These are phyloP conservation scores for Paraplagusia blochii DNA, from an alignment of 2,113 vertebrate genomes.

Conservation along the genomic window DNA sequence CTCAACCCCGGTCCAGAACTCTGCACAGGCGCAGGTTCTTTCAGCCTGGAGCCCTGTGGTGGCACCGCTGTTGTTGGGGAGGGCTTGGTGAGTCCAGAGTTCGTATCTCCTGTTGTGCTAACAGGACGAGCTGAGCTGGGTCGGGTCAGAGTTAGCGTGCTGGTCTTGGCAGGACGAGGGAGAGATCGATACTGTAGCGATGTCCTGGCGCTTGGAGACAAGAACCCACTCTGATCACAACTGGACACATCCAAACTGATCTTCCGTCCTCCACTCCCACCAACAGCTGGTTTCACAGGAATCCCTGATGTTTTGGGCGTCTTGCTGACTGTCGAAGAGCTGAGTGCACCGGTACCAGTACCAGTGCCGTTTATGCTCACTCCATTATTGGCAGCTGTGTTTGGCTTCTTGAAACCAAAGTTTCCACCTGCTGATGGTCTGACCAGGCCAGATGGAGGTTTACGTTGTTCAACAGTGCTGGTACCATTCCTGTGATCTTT, in stretches of 20 bases:
- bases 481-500: conserved; percentile 79
- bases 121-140: conserved; percentile 78
- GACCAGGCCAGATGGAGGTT: conserved; percentile 87
- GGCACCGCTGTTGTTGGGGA: conserved; percentile 14
- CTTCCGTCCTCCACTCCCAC: conserved; percentile 78
- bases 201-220: conserved; percentile 86
- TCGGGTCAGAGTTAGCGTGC: conserved; percentile 86
- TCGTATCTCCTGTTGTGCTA: conserved; percentile 86
- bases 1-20: conserved; percentile 55
- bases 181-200: conserved; percentile 95
- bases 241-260: conserved; percentile 90
- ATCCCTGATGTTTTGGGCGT: conserved; percentile 88
- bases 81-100: conserved; percentile 80
- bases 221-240: conserved; percentile 82
- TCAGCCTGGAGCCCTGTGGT: conserved; percentile 57
- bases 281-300: conserved; percentile 84
- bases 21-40: conserved; percentile 59
- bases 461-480: conserved; percentile 79
- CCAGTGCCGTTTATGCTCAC: conserved; percentile 42
- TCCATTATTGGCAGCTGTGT: conserved; percentile 71
- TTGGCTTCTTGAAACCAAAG: conserved; percentile 92
- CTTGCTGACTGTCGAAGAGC: conserved; percentile 80
- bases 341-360: conserved; percentile 53
- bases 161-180: conserved; percentile 93
- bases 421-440: conserved; percentile 84